Conservation (phyloP, 2,888 invertebrate species). For the Pachydiplax longipennis region DNA sequence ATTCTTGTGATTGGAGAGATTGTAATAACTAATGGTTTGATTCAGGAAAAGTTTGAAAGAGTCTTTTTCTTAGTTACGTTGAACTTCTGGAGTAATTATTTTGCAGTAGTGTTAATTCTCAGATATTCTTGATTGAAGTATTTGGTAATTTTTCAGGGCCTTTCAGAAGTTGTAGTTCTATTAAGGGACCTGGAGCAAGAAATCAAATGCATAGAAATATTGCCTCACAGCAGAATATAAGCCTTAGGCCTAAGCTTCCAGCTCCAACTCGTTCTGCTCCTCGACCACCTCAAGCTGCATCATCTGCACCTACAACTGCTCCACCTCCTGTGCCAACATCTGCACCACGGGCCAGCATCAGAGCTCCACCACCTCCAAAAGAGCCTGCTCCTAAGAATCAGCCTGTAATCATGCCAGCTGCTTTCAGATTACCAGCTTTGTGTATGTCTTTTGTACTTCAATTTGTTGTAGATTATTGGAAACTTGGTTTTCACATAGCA, state of each 20-base stretch:
- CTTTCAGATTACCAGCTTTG: slow-evolving; percentile 55
- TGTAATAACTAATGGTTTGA: no score
- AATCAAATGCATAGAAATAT: slow-evolving; percentile 45
- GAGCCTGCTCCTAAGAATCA: slow-evolving; percentile 62
- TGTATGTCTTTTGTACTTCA: slow-evolving; percentile 41
- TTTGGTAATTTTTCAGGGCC: not conserved
- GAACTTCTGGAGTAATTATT: no score
- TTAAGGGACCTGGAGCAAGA: not conserved
- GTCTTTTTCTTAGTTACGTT: no score
- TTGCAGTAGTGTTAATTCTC: no score
- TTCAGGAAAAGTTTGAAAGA: no score
- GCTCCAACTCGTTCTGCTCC: not conserved
- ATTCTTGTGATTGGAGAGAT: no score
- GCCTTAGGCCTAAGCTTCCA: not conserved
- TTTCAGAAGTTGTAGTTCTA: no score
- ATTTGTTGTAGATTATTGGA: not conserved
- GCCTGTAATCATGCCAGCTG: slow-evolving; percentile 55
- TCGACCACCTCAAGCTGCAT: slow-evolving; percentile 46
- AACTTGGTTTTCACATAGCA: no score
- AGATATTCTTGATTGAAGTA: not conserved
- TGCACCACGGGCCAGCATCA: slow-evolving; percentile 48
- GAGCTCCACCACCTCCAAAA: slow-evolving; percentile 61
- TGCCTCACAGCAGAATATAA: slow-evolving; percentile 47
- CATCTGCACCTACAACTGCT: not conserved
- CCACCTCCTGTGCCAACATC: not conserved